These are phyloP conservation scores for Ursus arctos DNA, from an alignment of 2,113 vertebrate species.

Conservation along the genomic window DNA sequence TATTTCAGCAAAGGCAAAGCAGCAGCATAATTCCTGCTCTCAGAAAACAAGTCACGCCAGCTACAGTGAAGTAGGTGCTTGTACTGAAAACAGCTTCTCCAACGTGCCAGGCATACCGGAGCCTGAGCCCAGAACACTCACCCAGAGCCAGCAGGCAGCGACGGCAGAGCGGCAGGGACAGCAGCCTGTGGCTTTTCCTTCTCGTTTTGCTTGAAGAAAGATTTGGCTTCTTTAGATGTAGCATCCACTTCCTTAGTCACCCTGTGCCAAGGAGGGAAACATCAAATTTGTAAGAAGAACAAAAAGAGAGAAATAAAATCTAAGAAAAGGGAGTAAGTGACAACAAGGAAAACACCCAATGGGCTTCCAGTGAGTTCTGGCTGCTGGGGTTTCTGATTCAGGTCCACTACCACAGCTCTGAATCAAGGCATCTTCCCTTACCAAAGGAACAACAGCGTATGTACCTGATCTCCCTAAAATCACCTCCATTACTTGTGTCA, in stretches of 20 bases:
- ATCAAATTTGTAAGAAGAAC: slow-evolving; percentile 31
- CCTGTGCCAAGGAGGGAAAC: slow-evolving; percentile 85
- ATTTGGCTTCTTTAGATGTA: slow-evolving; percentile 94
- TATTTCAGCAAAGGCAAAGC: slow-evolving; percentile 19
- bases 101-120: rapidly evolving
- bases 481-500: not conserved
- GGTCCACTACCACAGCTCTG: not conserved
- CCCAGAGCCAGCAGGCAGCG: slow-evolving; percentile 86
- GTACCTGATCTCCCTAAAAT: not conserved
- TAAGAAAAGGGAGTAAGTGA: not conserved
- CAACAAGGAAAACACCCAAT: not conserved
- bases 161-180: slow-evolving; percentile 32
- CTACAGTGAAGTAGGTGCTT: not conserved
- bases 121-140: slow-evolving; percentile 78
- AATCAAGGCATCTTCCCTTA: not conserved
- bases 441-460: not conserved
- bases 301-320: slow-evolving; percentile 31
- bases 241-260: slow-evolving; percentile 96
- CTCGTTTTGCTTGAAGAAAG: slow-evolving; percentile 92
- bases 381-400: not conserved
- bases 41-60: not conserved
- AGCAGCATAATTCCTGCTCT: not conserved
- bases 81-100: not conserved
- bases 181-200: slow-evolving; percentile 77
- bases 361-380: not conserved